A percentile compares a stretch with the other conserved stretches of the same genome.
phyloP scores from a whole-genome alignment of 2,113 vertebrate genomes.

The Silurus meridionalis region DNA sequence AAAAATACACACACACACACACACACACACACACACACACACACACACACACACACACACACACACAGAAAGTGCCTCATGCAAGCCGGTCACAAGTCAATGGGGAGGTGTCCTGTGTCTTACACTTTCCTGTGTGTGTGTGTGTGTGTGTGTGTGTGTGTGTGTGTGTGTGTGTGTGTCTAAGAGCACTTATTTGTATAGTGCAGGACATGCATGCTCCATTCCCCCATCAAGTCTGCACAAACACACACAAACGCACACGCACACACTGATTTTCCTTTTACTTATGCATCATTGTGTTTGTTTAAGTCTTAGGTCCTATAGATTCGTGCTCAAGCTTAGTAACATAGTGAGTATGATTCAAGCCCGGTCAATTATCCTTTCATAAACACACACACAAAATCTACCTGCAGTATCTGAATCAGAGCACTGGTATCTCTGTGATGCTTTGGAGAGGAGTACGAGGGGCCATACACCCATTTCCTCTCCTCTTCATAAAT shows the following conservation, averaged over 20 bases:
- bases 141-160: too few relatives aligned
- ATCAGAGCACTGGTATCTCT: slow-evolving; percentile 21
- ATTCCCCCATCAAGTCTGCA: background rate
- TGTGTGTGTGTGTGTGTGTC: background rate
- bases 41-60: background rate
- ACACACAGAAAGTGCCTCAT: slow-evolving; percentile 9
- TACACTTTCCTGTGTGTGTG: background rate
- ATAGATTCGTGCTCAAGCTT: background rate
- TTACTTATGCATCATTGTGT: slow-evolving; percentile 25
- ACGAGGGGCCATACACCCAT: slow-evolving; percentile 23
- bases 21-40: background rate
- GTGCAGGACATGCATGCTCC: background rate
- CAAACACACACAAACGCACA: slow-evolving; percentile 16
- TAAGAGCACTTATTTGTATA: too few relatives aligned
- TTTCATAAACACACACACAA: background rate
- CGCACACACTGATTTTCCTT: slow-evolving; percentile 21
- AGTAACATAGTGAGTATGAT: slow-evolving; percentile 15
- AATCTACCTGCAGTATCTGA: slow-evolving; percentile 15
- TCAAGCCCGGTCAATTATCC: background rate
- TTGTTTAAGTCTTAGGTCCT: slow-evolving; percentile 39
- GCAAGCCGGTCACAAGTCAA: background rate
- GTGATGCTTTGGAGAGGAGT: slow-evolving; percentile 8
- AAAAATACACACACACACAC: background rate
- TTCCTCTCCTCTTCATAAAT: slow-evolving; percentile 42
- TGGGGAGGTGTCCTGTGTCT: background rate